These are phyloP conservation scores for Machimus rusticus DNA, from an alignment of 2,888 invertebrate species.

Conservation along the genomic window DNA sequence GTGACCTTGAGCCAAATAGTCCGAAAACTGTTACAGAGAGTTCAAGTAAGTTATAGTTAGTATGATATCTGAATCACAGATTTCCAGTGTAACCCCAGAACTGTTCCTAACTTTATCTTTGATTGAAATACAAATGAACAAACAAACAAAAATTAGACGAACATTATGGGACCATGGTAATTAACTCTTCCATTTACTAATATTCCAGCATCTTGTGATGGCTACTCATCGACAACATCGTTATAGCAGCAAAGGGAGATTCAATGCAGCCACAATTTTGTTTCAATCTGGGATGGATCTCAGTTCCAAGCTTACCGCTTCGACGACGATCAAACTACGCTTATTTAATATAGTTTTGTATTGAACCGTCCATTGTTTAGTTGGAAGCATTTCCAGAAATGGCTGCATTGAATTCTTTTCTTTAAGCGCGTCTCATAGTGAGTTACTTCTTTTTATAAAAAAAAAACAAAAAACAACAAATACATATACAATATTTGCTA, in stretches of 20 bases:
- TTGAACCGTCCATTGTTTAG: conserved; percentile 27
- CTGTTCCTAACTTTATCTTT: background rate
- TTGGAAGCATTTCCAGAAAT: conserved; percentile 15
- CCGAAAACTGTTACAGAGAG: conserved; percentile 70
- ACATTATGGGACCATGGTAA: background rate
- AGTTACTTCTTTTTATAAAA: conserved; percentile 26
- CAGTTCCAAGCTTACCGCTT: conserved; percentile 52
- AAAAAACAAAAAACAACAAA: background rate
- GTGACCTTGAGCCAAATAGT: conserved; percentile 65
- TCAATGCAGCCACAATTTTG: conserved; percentile 53
- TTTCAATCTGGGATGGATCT: conserved; percentile 53
- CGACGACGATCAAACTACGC: conserved; percentile 52
- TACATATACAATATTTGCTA: conserved; percentile 18
- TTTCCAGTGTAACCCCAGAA: background rate
- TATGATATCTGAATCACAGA: background rate
- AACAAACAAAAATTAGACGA: background rate
- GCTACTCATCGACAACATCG: conserved; percentile 76
- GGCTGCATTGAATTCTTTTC: conserved; percentile 39
- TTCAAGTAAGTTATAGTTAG: conserved; percentile 65
- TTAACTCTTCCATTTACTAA: conserved; percentile 48
- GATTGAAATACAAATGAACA: background rate
- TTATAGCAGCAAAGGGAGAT: conserved; percentile 65
- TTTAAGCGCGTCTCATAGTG: conserved; percentile 27
- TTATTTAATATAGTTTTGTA: conserved; percentile 49
- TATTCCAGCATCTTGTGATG: conserved; percentile 76